A percentile compares a stretch with the other conserved stretches of the same genome.
Evolutionary conservation across 2,888 invertebrate genomes (phyloP).

Genomic region (Doris montereyensis): DNA sequence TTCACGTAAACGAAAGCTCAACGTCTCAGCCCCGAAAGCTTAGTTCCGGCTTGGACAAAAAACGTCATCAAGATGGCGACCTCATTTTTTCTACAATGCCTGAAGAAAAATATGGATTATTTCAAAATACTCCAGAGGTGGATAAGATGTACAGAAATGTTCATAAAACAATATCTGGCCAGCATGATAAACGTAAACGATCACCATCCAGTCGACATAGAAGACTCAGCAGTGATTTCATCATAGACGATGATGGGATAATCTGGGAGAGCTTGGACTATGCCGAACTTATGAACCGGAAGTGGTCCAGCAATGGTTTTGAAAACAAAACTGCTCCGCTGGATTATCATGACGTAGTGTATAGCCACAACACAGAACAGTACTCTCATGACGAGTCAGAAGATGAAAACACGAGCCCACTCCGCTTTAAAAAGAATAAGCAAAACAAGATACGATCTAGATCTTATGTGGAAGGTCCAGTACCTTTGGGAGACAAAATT

Average conservation of each 20-base stretch:
- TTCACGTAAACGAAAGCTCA: no score
- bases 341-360: no score
- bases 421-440: background rate
- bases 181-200: no score
- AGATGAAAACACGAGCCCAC: background rate
- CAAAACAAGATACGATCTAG: background rate
- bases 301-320: background rate
- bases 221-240: conserved; percentile 37
- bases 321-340: background rate
- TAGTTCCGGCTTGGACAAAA: no score
- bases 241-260: conserved; percentile 62
- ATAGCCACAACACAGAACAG: no score
- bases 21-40: no score
- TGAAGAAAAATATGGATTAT: conserved; percentile 4
- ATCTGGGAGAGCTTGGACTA: conserved; percentile 50
- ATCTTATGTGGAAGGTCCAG: background rate
- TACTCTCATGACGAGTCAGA: conserved; percentile 3
- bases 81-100: no score
- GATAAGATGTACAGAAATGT: conserved; percentile 29
- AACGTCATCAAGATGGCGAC: no score
- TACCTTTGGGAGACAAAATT: conserved; percentile 21
- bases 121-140: conserved; percentile 38
- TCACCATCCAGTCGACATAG: no score
- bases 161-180: no score
- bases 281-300: background rate